Evolutionary conservation across 2,113 vertebrate genomes (phyloP), one percentile per base, ranked within the genome.

Genomic region (Dromas ardeola): DNA sequence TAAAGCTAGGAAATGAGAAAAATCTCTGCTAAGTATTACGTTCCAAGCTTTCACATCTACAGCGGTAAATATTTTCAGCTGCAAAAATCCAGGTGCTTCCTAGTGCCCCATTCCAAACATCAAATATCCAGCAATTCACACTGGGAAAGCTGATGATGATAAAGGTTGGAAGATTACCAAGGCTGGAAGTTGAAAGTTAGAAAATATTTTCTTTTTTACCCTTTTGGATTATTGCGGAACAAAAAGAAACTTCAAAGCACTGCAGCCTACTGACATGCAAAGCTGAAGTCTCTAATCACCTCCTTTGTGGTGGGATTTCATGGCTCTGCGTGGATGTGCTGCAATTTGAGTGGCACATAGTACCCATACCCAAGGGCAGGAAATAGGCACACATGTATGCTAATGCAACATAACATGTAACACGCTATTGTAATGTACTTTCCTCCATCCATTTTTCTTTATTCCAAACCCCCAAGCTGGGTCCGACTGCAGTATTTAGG

Each of bases 301-400:
- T 81, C n/a, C 79, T 65, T 23, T 36, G n/a, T 22, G 38, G 50
- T 40, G 53, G 63, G 77, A 88, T 88, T 58, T 95, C 83, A 38
- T 10, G 45, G 55, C 78, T 76, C 38, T 17, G 22, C 2, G 3
- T 15, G 45, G 45, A 77, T 9, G 23, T 29, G 29, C 52, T 50
- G 43, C 36, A 20, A 38, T 49, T 34, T 2, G 27, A 76, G 66
- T 12, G 19, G 45, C 52, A 42, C 17, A 16, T 1, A 5, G 29
- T 11, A 32, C 17, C 47, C 0, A 0, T 13, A 38, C 20, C 34
- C 40, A 56, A 10, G 30, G 74, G 49, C 23, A 65, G 53, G 34
- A 85, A 80, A 70, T 17, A 61, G 66, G 63, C 45, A 76, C 14
- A 40, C 30, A 4, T 0, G 0, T 25, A 18, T 16, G 16, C 27